Evolutionary conservation across 1,140 invertebrate genomes (phyloP), one percentile per base, ranked within the genome.

Genomic region (Homalodisca vitripennis): DNA sequence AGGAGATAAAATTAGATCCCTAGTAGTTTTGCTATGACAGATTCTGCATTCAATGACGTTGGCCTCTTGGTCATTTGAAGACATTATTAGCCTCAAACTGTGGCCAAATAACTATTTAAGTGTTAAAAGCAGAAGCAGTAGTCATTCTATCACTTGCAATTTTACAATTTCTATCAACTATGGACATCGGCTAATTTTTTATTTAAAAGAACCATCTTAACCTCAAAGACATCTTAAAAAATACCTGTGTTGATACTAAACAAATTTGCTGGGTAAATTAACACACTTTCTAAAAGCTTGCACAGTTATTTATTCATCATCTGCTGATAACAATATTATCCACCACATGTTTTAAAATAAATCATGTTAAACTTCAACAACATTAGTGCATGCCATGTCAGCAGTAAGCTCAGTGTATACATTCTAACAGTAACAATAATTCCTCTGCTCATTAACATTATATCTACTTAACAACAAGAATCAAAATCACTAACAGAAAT

Each of bases 1-100:
- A 14, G 55, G 55, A 27, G 55, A 60, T n/a, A 60, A 29, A 13
- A 60, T 60, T 26, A 60, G 27, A 29, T 60, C 55, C 29, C 55
- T 26, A 2, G 22, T 60, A 22, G 55, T 27, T 29, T 60, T 60
- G 26, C 55, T 27, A n/a, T 60, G 55, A 29, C 55, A 60, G 3
- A 60, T 60, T 24, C 55, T 26, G 29, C 55, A 60, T n/a, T 60
- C 55, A 27, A 60, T 41, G 34, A 6, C 17, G 34, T 6, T 10
- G 17, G 34, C 17, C 6, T 41, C 34, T 41, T 41, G 34, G 34
- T 41, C 34, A 41, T 41, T 41, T n/a, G n/a, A n/a, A n/a, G n/a
- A n/a, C n/a, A n/a, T n/a, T n/a, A n/a, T n/a, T n/a, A n/a, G n/a
- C n/a, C n/a, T n/a, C n/a, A n/a, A n/a, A n/a, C n/a, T n/a, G n/a